These are phyloP conservation scores for Garra rufa DNA, from an alignment of 2,113 vertebrate species.

Conservation along the genomic window DNA sequence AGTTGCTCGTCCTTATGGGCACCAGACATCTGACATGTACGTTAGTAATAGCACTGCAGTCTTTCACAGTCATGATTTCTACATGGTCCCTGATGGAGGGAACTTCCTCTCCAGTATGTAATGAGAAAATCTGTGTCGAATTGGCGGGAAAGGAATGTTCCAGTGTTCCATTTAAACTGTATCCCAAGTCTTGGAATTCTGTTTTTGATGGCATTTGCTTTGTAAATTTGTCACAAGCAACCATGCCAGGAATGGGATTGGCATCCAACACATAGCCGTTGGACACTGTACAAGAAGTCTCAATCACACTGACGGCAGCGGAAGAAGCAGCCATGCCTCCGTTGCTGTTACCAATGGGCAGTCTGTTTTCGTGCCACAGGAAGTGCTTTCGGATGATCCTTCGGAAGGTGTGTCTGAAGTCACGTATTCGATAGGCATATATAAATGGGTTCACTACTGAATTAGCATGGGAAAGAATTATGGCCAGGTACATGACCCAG, in stretches of 20 bases:
- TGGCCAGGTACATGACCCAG: constrained; percentile 91
- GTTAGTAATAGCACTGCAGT: constrained; percentile 60
- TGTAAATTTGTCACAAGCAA: constrained; percentile 32
- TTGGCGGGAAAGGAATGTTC: constrained; percentile 43
- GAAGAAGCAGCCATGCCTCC: constrained; percentile 68
- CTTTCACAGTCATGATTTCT: constrained; percentile 59
- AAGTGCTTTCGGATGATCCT: constrained; percentile 86
- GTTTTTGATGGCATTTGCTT: constrained; percentile 25
- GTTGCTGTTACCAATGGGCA: constrained; percentile 35
- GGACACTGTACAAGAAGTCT: constrained; percentile 71
- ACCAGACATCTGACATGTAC: constrained; percentile 63
- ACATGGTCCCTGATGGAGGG: constrained; percentile 20
- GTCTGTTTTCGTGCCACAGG: constrained; percentile 69
- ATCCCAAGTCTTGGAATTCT: constrained; percentile 58
- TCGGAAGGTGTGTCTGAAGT: constrained; percentile 91
- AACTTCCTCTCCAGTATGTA: constrained; percentile 46
- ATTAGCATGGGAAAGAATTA: constrained; percentile 93
- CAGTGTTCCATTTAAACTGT: constrained; percentile 72
- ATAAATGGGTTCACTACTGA: constrained; percentile 96
- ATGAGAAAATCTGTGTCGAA: constrained; percentile 43
- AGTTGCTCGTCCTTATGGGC: constrained; percentile 45
- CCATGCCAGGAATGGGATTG: constrained; percentile 42
- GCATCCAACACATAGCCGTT: constrained; percentile 71
- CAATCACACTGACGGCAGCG: constrained; percentile 66
- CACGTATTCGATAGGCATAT: constrained; percentile 92